These are phyloP conservation scores for Ceyx melanurus DNA, from an alignment of 2,113 vertebrate genomes.

Conservation along the genomic window DNA sequence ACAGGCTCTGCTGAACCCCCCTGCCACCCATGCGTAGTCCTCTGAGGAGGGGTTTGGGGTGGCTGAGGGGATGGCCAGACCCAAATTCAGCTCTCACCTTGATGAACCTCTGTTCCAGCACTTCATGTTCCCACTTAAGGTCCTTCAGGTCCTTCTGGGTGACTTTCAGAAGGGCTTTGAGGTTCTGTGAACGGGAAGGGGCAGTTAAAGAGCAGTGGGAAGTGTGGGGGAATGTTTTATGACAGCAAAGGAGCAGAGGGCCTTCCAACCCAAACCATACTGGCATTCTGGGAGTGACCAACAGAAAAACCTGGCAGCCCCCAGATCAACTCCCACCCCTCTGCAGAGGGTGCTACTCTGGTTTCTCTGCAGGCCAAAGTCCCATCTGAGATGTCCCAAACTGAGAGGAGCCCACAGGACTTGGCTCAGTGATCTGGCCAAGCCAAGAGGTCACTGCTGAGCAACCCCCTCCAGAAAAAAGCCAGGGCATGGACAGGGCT, in stretches of 20 bases:
- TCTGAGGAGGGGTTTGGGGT: neutral
- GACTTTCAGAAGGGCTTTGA: conserved; percentile 75
- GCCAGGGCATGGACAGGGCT: neutral
- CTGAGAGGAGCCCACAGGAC: neutral
- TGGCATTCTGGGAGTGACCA: neutral
- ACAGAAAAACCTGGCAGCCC: neutral
- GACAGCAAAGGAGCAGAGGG: neutral
- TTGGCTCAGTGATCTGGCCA: neutral
- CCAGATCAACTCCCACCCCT: neutral
- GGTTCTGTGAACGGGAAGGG: conserved; percentile 55
- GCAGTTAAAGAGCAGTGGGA: neutral
- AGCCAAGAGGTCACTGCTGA: neutral
- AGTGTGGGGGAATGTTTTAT: neutral
- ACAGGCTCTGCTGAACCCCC: neutral
- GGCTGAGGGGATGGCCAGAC: neutral
- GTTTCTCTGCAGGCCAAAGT: neutral
- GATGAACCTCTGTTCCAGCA: conserved; percentile 83
- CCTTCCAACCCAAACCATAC: neutral
- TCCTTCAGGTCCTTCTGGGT: conserved; percentile 79
- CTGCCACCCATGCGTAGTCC: neutral
- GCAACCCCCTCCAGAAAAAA: rapidly evolving
- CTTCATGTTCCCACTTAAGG: conserved; percentile 81
- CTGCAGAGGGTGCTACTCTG: neutral
- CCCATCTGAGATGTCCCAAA: neutral
- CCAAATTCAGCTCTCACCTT: conserved; percentile 75